These are phyloP conservation scores for Micromussa lordhowensis DNA, from an alignment of 92 coral and sea anemone species.

Conservation along the genomic window DNA sequence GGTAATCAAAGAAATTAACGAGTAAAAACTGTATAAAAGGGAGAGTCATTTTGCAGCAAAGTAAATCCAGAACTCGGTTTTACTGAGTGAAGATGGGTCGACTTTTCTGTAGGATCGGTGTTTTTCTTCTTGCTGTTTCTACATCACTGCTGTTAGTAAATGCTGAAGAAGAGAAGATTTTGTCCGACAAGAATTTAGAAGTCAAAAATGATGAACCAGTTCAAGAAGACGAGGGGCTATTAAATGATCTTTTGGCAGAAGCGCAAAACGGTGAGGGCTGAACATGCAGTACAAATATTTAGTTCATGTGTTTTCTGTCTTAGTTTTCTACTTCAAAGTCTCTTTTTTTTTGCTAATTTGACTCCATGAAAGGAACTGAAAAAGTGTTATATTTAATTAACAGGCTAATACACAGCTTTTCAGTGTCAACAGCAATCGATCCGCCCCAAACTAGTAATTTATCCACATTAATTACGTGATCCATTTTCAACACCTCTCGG, in stretches of 20 bases:
- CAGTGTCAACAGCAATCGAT: neutral
- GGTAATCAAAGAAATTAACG: neutral
- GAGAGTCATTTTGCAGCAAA: neutral
- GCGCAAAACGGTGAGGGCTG: neutral
- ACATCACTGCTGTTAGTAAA: neutral
- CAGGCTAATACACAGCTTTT: neutral
- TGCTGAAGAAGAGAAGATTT: slow-evolving; percentile 20
- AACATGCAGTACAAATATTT: neutral
- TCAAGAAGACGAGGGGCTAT: neutral
- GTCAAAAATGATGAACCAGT: slow-evolving; percentile 1
- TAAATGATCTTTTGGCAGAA: neutral
- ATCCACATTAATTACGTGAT: neutral
- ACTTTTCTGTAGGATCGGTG: neutral
- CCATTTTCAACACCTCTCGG: neutral
- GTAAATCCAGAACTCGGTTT: neutral
- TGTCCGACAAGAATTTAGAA: neutral
- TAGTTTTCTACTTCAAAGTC: neutral
- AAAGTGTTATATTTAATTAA: neutral
- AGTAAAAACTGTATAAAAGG: slow-evolving; percentile 14
- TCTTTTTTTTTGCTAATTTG: neutral
- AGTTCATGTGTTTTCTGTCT: neutral
- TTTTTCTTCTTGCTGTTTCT: slow-evolving; percentile 1
- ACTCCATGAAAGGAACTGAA: neutral
- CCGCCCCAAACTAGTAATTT: neutral
- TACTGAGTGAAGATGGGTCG: slow-evolving; percentile 16